phyloP scores from a whole-genome alignment of 2,797 vertebrate species.

The Pangasius macronema region DNA sequence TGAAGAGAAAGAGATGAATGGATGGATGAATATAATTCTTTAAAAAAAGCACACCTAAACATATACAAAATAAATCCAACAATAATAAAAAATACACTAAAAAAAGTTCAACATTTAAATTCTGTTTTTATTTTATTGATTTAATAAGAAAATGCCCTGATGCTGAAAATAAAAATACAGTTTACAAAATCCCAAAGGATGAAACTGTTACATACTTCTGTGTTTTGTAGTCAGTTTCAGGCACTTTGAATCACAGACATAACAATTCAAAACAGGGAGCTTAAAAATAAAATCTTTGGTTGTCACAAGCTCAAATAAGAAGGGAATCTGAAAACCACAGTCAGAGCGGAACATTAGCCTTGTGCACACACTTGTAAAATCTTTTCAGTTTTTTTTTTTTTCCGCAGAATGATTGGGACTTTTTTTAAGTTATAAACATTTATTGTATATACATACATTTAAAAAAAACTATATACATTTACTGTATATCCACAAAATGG shows the following conservation, averaged over 20 bases:
- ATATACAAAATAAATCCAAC: not conserved
- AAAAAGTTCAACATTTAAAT: not conserved
- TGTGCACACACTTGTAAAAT: constrained; percentile 41
- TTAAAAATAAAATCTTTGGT: constrained; percentile 69
- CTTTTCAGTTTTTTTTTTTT: constrained; percentile 20
- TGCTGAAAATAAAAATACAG: constrained; percentile 63
- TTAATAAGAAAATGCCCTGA: constrained; percentile 66
- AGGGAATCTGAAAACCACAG: constrained; percentile 66
- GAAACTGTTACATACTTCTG: constrained; percentile 61
- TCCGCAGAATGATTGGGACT: constrained; percentile 13
- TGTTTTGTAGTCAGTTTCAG: constrained; percentile 64
- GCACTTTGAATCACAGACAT: constrained; percentile 69
- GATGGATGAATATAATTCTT: not conserved
- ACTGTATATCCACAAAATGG: constrained; percentile 22
- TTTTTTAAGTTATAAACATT: constrained; percentile 67
- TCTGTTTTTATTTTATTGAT: constrained; percentile 41
- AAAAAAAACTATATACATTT: not conserved
- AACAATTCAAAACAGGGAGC: constrained; percentile 58
- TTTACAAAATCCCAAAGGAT: constrained; percentile 65
- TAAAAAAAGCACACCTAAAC: not conserved
- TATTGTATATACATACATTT: constrained; percentile 43
- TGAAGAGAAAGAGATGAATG: not conserved
- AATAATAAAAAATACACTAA: not conserved
- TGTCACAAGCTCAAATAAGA: constrained; percentile 57
- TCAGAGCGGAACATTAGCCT: constrained; percentile 64